Conservation (phyloP, 2,888 invertebrate species). For the Hydraecia micacea region DNA sequence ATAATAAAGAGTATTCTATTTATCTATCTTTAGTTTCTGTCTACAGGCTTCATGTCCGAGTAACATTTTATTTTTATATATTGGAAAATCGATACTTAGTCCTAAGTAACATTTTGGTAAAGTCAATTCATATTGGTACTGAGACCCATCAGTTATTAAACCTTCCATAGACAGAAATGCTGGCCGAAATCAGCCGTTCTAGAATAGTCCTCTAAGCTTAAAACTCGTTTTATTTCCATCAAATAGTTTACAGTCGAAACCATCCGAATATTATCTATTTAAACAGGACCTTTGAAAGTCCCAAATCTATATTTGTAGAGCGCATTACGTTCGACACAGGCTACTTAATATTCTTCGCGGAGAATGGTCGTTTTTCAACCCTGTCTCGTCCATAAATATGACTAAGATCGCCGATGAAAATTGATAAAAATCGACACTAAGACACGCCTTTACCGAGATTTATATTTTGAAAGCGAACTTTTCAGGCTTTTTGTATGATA, state of each 20-base stretch:
- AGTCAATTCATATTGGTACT: neutral
- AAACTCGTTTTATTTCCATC: slow-evolving; percentile 31
- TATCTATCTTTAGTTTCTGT: neutral
- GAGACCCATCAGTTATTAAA: neutral
- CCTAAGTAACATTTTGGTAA: slow-evolving; percentile 5
- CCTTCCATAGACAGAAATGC: neutral
- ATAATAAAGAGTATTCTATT: neutral
- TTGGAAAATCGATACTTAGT: slow-evolving; percentile 20
- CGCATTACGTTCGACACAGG: slow-evolving; percentile 40
- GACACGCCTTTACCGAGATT: slow-evolving; percentile 61
- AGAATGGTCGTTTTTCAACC: slow-evolving; percentile 62
- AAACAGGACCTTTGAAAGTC: slow-evolving; percentile 45
- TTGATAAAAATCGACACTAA: slow-evolving; percentile 68
- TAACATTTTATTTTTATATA: neutral
- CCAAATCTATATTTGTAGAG: slow-evolving; percentile 58
- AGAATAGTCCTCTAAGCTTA: slow-evolving; percentile 27
- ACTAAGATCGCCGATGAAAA: slow-evolving; percentile 65
- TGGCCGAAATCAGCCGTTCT: neutral
- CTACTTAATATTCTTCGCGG: slow-evolving; percentile 63
- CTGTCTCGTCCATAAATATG: slow-evolving; percentile 62
- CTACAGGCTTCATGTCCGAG: too few species aligned
- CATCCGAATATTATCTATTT: slow-evolving; percentile 39
- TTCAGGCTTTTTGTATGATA: slow-evolving; percentile 39
- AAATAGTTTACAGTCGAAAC: slow-evolving; percentile 23
- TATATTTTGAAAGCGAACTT: slow-evolving; percentile 58